phyloP scores from a whole-genome alignment of 2,888 invertebrate species.

The Lycocerus yunnanus region DNA sequence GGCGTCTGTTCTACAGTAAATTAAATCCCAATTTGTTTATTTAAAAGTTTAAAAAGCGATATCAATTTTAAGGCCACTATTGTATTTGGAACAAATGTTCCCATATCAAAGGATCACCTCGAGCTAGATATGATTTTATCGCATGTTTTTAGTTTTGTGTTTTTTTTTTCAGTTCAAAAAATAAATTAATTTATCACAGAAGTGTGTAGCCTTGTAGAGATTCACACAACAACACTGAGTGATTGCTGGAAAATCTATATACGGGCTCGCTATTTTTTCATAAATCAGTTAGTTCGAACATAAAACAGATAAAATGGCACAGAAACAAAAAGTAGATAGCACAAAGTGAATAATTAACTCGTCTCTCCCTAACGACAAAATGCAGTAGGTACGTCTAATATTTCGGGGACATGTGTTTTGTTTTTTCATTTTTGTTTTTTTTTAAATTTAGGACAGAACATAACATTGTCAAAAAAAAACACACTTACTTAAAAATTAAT shows the following conservation, averaged over 20 bases:
- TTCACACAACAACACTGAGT: neutral
- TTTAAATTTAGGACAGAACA: neutral
- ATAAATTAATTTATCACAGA: slow-evolving; percentile 31
- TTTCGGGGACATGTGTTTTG: neutral
- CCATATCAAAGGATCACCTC: slow-evolving; percentile 38
- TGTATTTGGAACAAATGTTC: slow-evolving; percentile 40
- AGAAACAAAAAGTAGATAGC: neutral
- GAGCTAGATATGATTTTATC: slow-evolving; percentile 40
- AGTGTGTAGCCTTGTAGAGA: neutral
- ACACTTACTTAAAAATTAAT: slow-evolving; percentile 2
- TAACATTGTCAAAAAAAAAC: neutral
- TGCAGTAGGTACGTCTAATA: neutral
- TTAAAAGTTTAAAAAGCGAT: slow-evolving; percentile 36
- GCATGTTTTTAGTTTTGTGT: slow-evolving; percentile 16
- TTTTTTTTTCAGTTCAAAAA: slow-evolving; percentile 1
- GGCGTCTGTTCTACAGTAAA: slow-evolving; percentile 34
- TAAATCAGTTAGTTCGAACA: neutral
- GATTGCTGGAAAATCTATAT: slow-evolving; percentile 18
- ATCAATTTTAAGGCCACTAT: slow-evolving; percentile 43
- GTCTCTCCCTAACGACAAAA: neutral
- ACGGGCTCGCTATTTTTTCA: neutral
- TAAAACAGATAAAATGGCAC: neutral
- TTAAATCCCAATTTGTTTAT: slow-evolving; percentile 18
- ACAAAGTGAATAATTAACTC: slow-evolving; percentile 18
- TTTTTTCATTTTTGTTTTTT: neutral